Percentiles rank a stretch among this genome's conserved stretches.
Conservation (phyloP, 2,888 invertebrate species). For the Apotomis turbidana region DNA sequence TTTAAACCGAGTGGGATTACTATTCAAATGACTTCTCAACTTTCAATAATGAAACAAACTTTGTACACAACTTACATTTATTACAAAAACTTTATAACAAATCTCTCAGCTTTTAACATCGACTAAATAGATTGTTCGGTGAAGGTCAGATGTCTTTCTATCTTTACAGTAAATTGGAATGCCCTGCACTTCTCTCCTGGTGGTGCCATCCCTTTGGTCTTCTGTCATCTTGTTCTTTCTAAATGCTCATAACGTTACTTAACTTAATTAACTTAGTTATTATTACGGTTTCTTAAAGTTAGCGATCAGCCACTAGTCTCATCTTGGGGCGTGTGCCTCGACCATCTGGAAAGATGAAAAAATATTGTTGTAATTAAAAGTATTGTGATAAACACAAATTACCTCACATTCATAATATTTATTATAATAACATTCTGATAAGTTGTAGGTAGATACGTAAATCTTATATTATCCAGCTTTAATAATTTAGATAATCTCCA, state of each 20-base stretch:
- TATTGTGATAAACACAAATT: not conserved
- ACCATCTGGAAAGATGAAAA: slow-evolving; percentile 66
- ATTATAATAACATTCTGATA: too few relatives aligned
- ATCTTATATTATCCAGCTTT: too few relatives aligned
- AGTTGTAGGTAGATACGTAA: too few relatives aligned
- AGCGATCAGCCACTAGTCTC: slow-evolving; percentile 70
- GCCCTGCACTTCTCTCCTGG: slow-evolving; percentile 64
- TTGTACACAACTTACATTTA: slow-evolving; percentile 21
- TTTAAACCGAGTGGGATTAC: too few relatives aligned
- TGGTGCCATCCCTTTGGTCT: slow-evolving; percentile 41
- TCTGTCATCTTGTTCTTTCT: slow-evolving; percentile 54
- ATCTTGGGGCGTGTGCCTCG: slow-evolving; percentile 58
- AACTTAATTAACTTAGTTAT: slow-evolving; percentile 67
- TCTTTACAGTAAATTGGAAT: slow-evolving; percentile 69
- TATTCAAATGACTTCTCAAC: too few relatives aligned
- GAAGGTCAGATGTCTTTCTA: slow-evolving; percentile 67
- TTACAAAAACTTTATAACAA: slow-evolving; percentile 73
- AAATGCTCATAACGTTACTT: slow-evolving; percentile 73
- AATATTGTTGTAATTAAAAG: slow-evolving; percentile 17
- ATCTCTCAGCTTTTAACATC: slow-evolving; percentile 71
- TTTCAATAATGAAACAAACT: not conserved
- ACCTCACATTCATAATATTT: too few relatives aligned
- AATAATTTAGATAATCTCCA: too few relatives aligned
- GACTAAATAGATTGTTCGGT: slow-evolving; percentile 54
- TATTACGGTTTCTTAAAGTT: slow-evolving; percentile 79